Evolutionary conservation across 2,888 invertebrate species (phyloP), one percentile per base, ranked within the genome.

Genomic region (Oscheius myriophilus): DNA sequence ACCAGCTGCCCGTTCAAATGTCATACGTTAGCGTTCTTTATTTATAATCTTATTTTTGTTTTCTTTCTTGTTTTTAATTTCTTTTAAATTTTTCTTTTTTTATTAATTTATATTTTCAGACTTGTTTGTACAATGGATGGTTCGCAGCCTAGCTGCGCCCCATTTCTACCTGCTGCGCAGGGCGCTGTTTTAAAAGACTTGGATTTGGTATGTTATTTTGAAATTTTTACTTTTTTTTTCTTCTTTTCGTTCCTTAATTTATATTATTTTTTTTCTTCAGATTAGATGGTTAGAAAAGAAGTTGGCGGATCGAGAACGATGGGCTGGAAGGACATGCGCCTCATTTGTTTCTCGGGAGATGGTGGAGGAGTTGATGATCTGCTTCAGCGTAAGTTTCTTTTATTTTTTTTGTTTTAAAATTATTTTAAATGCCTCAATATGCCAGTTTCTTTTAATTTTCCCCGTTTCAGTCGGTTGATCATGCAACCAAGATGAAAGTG

Each of bases 231-330:
- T 53, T 53, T 16, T 3, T 23, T 53, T 53, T 6, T 51, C 21
- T 18, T 18, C 18, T 46, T 46, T 18, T 46, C 18, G 46, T 46
- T 46, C 18, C 16, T 14, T n/a, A 49, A 21, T 6, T 33, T 33
- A 33, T 6, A 61, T 18, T 39, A 18, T 9, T 43, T 39, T 61
- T n/a, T 49, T 49, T 18, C 21, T 61, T 11, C 51, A 72, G 70
- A 70, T 71, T 14, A 59, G 71, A 23, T 82, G 80, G 78, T 59
- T 82, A 21, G 76, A 82, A 16, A 77, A 73, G 59, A 78, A 79
- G 49, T 54, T 82, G 23, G 78, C 75, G 21, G 74, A 77, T 33
- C 52, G 63, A 43, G 79, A 77, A 45, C 64, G 70, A 14, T 82
- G 82, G 82, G 66, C 67, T 7, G 75, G 80, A 4, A 61, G 75